Conservation (phyloP, 1,140 invertebrate species). For the Drosophila arawakana region DNA sequence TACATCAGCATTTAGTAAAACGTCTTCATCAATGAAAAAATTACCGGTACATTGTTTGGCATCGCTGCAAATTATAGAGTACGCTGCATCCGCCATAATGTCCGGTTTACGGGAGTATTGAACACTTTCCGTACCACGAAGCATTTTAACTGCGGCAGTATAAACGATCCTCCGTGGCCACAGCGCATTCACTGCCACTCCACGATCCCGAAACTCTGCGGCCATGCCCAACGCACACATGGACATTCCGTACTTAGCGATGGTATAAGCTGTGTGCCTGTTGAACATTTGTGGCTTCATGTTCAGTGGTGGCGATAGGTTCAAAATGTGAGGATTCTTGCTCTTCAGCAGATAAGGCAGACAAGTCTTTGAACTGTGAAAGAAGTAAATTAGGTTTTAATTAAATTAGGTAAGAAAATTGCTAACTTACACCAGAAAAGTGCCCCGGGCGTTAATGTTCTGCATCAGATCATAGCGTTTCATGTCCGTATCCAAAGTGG, state of each 20-base stretch:
- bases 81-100: slow-evolving; percentile 98
- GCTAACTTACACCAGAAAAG: slow-evolving; percentile 91
- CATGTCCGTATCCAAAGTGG: slow-evolving; percentile 95
- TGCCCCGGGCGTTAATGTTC: slow-evolving; percentile 95
- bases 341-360: slow-evolving; percentile 95
- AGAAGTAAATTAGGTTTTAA: slow-evolving; percentile 67
- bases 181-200: slow-evolving; percentile 97
- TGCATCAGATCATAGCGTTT: slow-evolving; percentile 99
- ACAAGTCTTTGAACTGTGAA: slow-evolving; percentile 97
- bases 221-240: slow-evolving; percentile 99
- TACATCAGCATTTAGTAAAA: slow-evolving; percentile 92
- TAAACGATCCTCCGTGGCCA: slow-evolving; percentile 98
- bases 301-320: slow-evolving; percentile 97
- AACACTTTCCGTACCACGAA: slow-evolving; percentile 95
- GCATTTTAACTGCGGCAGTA: slow-evolving; percentile 98
- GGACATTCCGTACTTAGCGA: slow-evolving; percentile 99
- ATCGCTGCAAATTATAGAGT: slow-evolving; percentile 92
- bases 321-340: slow-evolving; percentile 97
- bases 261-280: slow-evolving; percentile 97
- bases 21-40: slow-evolving; percentile 97
- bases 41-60: slow-evolving; percentile 92
- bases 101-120: slow-evolving; percentile 92
- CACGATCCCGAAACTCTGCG: slow-evolving; percentile 93
- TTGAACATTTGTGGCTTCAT: slow-evolving; percentile 96
- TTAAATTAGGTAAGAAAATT: too few relatives aligned